phyloP scores from a whole-genome alignment of 2,888 invertebrate genomes.

The Gymnosoma rotundatum region DNA sequence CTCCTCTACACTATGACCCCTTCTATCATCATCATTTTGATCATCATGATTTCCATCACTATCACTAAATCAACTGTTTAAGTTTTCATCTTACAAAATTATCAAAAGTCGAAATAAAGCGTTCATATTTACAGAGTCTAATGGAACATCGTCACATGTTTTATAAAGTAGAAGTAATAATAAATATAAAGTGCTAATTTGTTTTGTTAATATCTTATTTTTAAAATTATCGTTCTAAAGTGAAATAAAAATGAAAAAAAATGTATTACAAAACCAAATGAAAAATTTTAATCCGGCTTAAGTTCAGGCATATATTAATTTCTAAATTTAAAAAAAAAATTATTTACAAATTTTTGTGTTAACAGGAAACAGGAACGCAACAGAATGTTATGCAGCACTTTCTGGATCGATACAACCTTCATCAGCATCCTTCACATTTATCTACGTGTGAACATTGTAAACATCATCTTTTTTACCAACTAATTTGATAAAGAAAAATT shows the following conservation, averaged over 20 bases:
- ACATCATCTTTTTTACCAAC: too few relatives aligned
- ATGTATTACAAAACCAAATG: neutral
- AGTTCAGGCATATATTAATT: too few relatives aligned
- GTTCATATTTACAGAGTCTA: slow-evolving; percentile 20
- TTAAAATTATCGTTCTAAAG: neutral
- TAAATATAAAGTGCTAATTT: slow-evolving; percentile 24
- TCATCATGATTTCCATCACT: slow-evolving; percentile 74
- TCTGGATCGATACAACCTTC: too few relatives aligned
- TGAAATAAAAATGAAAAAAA: neutral
- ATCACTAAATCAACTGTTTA: slow-evolving; percentile 35
- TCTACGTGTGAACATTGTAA: too few relatives aligned
- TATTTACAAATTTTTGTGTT: too few relatives aligned
- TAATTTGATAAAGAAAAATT: too few relatives aligned
- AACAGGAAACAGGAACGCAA: too few relatives aligned
- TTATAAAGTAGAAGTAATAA: slow-evolving; percentile 53
- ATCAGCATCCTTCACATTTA: too few relatives aligned
- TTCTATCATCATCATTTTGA: slow-evolving; percentile 76
- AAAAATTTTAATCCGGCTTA: too few relatives aligned
- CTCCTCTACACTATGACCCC: slow-evolving; percentile 74
- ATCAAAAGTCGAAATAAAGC: neutral
- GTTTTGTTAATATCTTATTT: slow-evolving; percentile 20
- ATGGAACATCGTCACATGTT: slow-evolving; percentile 2
- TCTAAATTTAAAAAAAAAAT: too few relatives aligned
- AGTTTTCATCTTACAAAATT: slow-evolving; percentile 30
- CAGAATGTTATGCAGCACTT: too few relatives aligned